Evolutionary conservation across 2,888 invertebrate genomes (phyloP).

Genomic region (Ametastegia equiseti): DNA sequence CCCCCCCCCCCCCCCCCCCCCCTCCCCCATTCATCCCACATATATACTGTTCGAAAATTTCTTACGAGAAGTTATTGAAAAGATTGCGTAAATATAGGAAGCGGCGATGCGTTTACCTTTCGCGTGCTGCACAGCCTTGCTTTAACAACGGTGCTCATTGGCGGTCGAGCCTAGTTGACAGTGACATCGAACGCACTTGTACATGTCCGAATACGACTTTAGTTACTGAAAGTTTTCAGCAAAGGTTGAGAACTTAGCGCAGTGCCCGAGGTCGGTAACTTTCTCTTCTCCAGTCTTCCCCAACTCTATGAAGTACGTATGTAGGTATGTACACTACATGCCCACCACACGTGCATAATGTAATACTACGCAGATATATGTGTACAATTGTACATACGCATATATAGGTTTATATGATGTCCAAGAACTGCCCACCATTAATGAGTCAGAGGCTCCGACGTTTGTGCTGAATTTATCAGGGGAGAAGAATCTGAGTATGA

Average conservation of each 20-base stretch:
- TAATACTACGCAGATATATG: background rate
- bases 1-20: too few species aligned
- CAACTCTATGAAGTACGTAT: background rate
- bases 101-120: slow-evolving; percentile 74
- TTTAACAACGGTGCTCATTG: slow-evolving; percentile 64
- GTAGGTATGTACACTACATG: background rate
- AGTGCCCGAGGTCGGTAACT: slow-evolving; percentile 67
- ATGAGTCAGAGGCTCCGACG: background rate
- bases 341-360: slow-evolving; percentile 1
- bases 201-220: background rate
- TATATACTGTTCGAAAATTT: slow-evolving; percentile 52
- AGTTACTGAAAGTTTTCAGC: slow-evolving; percentile 21
- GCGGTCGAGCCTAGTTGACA: slow-evolving; percentile 10
- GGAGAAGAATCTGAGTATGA: too few species aligned
- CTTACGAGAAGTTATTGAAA: slow-evolving; percentile 52
- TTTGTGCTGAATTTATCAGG: background rate
- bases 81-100: slow-evolving; percentile 73
- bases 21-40: background rate
- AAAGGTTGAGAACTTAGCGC: slow-evolving; percentile 61
- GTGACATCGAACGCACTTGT: background rate
- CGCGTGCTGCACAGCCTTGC: slow-evolving; percentile 67
- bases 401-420: slow-evolving; percentile 54
- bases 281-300: slow-evolving; percentile 70
- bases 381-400: background rate
- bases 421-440: slow-evolving; percentile 58